A percentile compares a stretch with the other conserved stretches of the same genome.
Evolutionary conservation across 2,888 invertebrate genomes (phyloP).

Genomic region (Acheta domesticus): DNA sequence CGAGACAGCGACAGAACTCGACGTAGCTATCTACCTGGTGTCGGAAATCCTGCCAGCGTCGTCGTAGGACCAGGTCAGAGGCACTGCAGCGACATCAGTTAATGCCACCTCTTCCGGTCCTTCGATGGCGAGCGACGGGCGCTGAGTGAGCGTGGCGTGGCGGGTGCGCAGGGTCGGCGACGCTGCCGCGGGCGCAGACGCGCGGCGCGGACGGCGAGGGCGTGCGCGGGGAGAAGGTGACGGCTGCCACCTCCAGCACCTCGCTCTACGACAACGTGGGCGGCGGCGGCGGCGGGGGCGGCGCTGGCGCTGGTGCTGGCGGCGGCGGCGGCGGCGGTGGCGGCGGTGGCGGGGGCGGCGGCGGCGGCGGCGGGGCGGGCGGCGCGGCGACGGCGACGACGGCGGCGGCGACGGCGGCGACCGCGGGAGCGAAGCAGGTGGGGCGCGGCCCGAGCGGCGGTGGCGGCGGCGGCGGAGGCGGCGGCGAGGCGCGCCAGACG

Average conservation of each 20-base stretch:
- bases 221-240: slow-evolving; percentile 60
- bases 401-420: background rate
- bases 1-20: too few relatives aligned
- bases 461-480: background rate
- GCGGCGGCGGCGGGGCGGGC: slow-evolving; percentile 37
- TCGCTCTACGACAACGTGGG: slow-evolving; percentile 82
- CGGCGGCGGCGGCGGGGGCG: slow-evolving; percentile 42
- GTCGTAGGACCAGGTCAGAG: too few relatives aligned
- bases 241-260: slow-evolving; percentile 82
- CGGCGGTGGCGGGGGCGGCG: slow-evolving; percentile 41
- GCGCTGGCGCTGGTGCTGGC: slow-evolving; percentile 32
- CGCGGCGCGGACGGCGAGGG: slow-evolving; percentile 66
- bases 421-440: slow-evolving; percentile 42
- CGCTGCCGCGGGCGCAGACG: slow-evolving; percentile 73
- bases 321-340: slow-evolving; percentile 21
- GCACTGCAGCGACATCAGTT: too few relatives aligned
- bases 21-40: too few relatives aligned
- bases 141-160: background rate
- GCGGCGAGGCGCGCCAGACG: slow-evolving; percentile 43
- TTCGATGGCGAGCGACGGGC: too few relatives aligned
- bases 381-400: slow-evolving; percentile 45
- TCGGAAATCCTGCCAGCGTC: too few relatives aligned
- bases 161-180: slow-evolving; percentile 66
- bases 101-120: too few relatives aligned
- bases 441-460: slow-evolving; percentile 50